Conservation (phyloP, 2,888 invertebrate species). For the Agonopterix subpropinquella region DNA sequence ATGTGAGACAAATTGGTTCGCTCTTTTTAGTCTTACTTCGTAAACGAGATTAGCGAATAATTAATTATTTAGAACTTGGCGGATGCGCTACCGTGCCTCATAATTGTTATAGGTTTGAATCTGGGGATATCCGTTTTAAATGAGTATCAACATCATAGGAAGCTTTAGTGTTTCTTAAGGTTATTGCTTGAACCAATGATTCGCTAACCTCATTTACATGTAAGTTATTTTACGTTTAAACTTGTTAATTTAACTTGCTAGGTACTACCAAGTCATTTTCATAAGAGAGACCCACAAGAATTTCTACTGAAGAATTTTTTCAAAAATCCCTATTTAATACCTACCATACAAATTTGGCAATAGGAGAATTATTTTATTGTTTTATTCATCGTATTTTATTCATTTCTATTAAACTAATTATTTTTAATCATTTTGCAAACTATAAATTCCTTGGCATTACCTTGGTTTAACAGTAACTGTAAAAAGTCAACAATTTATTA, state of each 20-base stretch:
- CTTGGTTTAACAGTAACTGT: constrained; percentile 30
- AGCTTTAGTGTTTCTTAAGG: no score
- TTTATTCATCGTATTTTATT: constrained; percentile 42
- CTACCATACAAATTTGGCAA: constrained; percentile 67
- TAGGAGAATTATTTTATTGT: constrained; percentile 56
- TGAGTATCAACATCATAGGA: no score
- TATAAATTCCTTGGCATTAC: constrained; percentile 64
- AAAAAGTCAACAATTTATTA: constrained; percentile 30
- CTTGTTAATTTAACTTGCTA: background rate
- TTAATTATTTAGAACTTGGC: no score
- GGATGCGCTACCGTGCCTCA: no score
- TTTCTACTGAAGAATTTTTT: constrained; percentile 58
- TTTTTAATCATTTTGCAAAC: constrained; percentile 41
- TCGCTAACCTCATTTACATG: no score
- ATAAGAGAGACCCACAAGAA: constrained; percentile 52
- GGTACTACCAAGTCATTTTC: constrained; percentile 4
- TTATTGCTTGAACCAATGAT: no score
- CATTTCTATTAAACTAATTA: constrained; percentile 35
- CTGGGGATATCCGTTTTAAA: no score
- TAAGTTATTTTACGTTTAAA: background rate
- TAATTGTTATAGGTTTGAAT: no score
- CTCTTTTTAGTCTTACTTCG: constrained; percentile 4
- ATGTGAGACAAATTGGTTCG: constrained; percentile 25
- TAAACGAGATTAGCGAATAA: no score
- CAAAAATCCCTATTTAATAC: constrained; percentile 50